These are phyloP conservation scores for Cataglyphis livida DNA, from an alignment of 2,888 invertebrate genomes.

Conservation along the genomic window DNA sequence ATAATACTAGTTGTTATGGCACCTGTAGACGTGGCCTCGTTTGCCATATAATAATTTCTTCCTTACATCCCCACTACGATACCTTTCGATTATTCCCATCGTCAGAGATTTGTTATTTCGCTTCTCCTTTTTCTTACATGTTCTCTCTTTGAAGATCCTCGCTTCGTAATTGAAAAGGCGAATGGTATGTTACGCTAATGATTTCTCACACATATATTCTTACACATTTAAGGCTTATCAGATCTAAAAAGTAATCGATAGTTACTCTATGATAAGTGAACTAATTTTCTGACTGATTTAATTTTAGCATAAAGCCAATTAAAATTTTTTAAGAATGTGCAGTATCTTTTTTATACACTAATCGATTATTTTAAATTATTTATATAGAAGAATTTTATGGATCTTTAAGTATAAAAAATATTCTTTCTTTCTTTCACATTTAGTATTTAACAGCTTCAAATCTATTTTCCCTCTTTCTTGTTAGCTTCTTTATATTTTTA, in stretches of 20 bases:
- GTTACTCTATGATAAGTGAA: slow-evolving; percentile 8
- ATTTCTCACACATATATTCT: neutral
- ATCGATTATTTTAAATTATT: neutral
- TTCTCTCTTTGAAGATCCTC: neutral
- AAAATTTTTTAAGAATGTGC: neutral
- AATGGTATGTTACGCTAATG: slow-evolving; percentile 26
- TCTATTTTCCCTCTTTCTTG: neutral
- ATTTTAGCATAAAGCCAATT: slow-evolving; percentile 6
- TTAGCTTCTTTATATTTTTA: slow-evolving; percentile 29
- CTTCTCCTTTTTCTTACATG: slow-evolving; percentile 5
- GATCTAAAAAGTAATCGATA: slow-evolving; percentile 38
- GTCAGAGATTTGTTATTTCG: slow-evolving; percentile 49
- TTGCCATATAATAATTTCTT: slow-evolving; percentile 65
- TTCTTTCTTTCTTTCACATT: slow-evolving; percentile 1
- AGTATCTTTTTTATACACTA: neutral
- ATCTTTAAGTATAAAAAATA: neutral
- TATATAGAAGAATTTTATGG: neutral
- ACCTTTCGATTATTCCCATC: slow-evolving; percentile 59
- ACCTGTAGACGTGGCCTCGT: slow-evolving; percentile 63
- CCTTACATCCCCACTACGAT: slow-evolving; percentile 47
- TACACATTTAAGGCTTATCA: slow-evolving; percentile 21
- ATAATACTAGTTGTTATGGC: slow-evolving; percentile 75
- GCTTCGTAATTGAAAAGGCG: slow-evolving; percentile 29
- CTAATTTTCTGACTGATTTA: slow-evolving; percentile 1
- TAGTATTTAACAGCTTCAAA: slow-evolving; percentile 10